These are phyloP conservation scores for Pelosia muscerda DNA, from an alignment of 2,888 invertebrate species.

Conservation along the genomic window DNA sequence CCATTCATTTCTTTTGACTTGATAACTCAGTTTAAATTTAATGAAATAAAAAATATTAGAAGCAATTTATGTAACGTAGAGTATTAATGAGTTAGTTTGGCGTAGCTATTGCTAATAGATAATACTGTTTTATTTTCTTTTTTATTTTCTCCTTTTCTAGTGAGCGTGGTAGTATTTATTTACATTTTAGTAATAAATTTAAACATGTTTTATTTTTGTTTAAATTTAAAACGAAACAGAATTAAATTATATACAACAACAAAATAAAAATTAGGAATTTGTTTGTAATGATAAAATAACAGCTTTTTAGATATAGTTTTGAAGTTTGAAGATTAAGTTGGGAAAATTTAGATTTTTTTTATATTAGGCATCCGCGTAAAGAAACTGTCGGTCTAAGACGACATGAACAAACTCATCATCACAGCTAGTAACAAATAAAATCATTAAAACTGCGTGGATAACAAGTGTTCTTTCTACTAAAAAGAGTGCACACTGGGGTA, in stretches of 20 bases:
- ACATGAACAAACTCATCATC: not conserved
- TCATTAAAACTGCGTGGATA: not conserved
- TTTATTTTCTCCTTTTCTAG: not conserved
- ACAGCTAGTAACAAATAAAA: not conserved
- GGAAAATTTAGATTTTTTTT: too few species aligned
- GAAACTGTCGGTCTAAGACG: not conserved
- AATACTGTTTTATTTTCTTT: not conserved
- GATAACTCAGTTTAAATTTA: conserved; percentile 4
- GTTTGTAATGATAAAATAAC: too few species aligned
- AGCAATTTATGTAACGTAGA: not conserved
- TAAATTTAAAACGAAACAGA: too few species aligned
- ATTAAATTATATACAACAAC: too few species aligned
- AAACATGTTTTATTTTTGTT: too few species aligned
- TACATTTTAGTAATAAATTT: too few species aligned
- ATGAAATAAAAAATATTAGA: not conserved
- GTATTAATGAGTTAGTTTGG: not conserved
- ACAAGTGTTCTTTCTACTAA: not conserved
- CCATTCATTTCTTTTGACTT: not conserved
- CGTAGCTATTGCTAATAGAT: too few species aligned
- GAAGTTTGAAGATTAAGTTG: too few species aligned
- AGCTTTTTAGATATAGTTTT: too few species aligned
- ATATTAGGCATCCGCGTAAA: too few species aligned
- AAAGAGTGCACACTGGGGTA: not conserved
- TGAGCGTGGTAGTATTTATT: not conserved
- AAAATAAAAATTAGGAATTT: too few species aligned